Percentiles rank a stretch among this genome's conserved stretches.
Evolutionary conservation across 2,797 vertebrate species (phyloP).

Genomic region (Euphonia xanthogaster): DNA sequence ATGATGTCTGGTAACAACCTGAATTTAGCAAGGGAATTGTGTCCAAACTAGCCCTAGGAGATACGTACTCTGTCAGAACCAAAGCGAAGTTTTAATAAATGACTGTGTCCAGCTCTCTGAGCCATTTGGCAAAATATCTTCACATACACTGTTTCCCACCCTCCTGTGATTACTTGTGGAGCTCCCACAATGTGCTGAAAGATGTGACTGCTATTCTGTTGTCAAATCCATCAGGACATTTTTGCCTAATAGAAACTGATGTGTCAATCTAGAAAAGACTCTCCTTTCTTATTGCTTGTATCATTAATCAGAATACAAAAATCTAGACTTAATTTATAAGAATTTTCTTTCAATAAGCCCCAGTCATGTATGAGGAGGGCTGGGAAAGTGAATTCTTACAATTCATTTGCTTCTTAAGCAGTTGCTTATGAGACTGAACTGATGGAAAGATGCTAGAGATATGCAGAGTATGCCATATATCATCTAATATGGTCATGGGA

Average conservation of each 20-base stretch:
- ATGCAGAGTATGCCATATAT: background rate
- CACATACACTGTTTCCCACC: background rate
- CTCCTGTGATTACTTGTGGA: slow-evolving; percentile 4
- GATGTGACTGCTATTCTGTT: background rate
- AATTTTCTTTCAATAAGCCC: background rate
- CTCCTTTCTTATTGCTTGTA: background rate
- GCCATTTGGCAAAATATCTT: slow-evolving; percentile 44
- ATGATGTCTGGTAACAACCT: background rate
- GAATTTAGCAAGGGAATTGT: background rate
- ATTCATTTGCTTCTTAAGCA: background rate
- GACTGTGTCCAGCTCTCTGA: background rate
- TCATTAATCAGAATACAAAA: background rate
- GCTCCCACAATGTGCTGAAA: slow-evolving; percentile 18
- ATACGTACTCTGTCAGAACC: background rate
- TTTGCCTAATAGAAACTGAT: slow-evolving; percentile 3
- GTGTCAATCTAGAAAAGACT: background rate
- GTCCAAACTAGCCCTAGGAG: slow-evolving; percentile 6
- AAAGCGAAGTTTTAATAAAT: background rate
- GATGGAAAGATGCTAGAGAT: background rate
- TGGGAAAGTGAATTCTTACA: background rate
- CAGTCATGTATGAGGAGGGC: background rate
- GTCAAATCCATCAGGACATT: background rate
- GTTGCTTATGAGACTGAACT: background rate
- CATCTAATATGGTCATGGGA: background rate
- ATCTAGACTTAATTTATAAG: background rate